phyloP scores from a whole-genome alignment of 2,888 invertebrate genomes.

The Incurvaria masculella region DNA sequence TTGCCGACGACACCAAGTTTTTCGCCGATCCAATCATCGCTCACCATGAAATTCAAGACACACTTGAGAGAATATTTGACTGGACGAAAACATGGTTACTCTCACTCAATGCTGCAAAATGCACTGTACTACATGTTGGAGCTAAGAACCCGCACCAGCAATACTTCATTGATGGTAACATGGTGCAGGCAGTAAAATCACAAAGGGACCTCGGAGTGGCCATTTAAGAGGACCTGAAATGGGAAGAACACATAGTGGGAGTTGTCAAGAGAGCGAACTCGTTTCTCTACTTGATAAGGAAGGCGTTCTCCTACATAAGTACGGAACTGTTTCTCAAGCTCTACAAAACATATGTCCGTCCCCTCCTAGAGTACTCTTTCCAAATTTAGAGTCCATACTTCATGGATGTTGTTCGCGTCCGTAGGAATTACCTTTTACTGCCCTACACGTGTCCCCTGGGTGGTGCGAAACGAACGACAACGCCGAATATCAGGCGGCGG shows the following conservation, averaged over 20 bases:
- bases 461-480: too few relatives aligned
- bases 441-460: too few relatives aligned
- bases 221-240: constrained; percentile 4
- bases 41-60: constrained; percentile 4
- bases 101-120: constrained; percentile 3
- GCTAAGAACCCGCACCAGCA: constrained; percentile 1
- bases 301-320: constrained; percentile 3
- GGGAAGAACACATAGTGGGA: constrained; percentile 3
- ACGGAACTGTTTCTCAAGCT: constrained; percentile 1
- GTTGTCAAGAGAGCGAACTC: constrained; percentile 6
- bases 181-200: constrained; percentile 1
- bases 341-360: constrained; percentile 6
- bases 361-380: constrained; percentile 8
- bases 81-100: constrained; percentile 6
- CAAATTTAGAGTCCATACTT: too few relatives aligned
- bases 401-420: too few relatives aligned
- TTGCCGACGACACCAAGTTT: constrained; percentile 6
- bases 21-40: constrained; percentile 5
- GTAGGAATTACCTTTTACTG: too few relatives aligned
- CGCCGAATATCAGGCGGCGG: too few relatives aligned
- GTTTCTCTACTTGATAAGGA: constrained; percentile 1
- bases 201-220: constrained; percentile 5
- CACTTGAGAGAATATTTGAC: constrained; percentile 2
- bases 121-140: constrained; percentile 6
- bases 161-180: constrained; percentile 1